Evolutionary conservation across 2,113 vertebrate species (phyloP).

Genomic region (Eretmodus cyanostictus): DNA sequence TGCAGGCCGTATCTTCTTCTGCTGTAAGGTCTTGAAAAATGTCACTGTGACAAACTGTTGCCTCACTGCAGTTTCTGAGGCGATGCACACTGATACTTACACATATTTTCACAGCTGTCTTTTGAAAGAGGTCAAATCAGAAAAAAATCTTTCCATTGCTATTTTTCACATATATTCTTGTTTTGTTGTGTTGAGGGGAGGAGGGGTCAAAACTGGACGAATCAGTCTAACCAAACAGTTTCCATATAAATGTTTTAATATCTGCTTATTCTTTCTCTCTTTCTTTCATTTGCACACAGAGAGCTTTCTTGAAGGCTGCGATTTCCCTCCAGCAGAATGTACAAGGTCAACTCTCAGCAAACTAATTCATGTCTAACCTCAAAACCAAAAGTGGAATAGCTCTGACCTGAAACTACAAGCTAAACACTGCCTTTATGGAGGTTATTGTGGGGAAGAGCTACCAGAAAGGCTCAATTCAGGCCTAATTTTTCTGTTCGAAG

Average conservation of each 20-base stretch:
- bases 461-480: not conserved
- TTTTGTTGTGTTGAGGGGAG: not conserved
- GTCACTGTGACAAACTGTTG: not conserved
- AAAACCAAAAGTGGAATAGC: conserved; percentile 14
- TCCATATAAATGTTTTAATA: not conserved
- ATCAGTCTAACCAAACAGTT: not conserved
- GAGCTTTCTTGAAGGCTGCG: not conserved
- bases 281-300: not conserved
- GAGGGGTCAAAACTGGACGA: not conserved
- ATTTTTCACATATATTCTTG: not conserved
- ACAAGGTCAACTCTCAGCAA: conserved; percentile 1
- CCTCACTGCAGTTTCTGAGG: not conserved
- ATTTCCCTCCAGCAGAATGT: not conserved
- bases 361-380: not conserved
- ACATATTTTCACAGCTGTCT: not conserved
- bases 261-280: not conserved
- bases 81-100: not conserved
- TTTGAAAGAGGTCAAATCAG: not conserved
- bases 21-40: not conserved
- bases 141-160: not conserved
- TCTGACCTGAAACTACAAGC: conserved; percentile 23
- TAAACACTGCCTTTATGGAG: not conserved
- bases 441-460: not conserved
- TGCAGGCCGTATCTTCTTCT: not conserved
- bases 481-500: not conserved